Evolutionary conservation across 2,113 vertebrate species (phyloP).

Genomic region (Hyaena hyaena): DNA sequence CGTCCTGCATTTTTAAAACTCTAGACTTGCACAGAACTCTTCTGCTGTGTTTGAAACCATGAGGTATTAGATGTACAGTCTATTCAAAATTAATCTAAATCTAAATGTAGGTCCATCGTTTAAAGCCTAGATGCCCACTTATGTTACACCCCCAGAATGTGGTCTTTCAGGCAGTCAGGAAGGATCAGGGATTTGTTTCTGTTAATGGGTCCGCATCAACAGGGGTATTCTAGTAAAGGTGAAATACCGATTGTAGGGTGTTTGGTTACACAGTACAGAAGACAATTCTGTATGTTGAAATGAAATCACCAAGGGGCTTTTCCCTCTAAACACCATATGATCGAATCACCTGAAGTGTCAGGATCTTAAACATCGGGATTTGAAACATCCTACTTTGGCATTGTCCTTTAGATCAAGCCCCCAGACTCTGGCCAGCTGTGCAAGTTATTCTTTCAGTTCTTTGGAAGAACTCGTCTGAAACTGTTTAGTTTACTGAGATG

Average conservation of each 20-base stretch:
- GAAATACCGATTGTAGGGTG: background rate
- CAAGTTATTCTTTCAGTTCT: background rate
- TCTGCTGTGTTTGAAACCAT: background rate
- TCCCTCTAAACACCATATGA: background rate
- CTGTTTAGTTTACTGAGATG: background rate
- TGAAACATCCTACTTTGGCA: background rate
- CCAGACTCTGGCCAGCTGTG: background rate
- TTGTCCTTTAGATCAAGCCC: background rate
- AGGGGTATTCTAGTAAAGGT: background rate
- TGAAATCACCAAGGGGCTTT: background rate
- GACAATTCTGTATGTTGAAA: background rate
- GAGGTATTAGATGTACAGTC: background rate
- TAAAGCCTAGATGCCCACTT: background rate
- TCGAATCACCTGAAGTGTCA: background rate
- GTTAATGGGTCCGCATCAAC: background rate
- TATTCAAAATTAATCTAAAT: background rate
- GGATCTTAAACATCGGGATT: background rate
- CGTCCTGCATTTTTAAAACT: background rate
- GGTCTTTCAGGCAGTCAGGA: background rate
- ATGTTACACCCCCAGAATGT: background rate
- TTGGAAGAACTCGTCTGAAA: constrained; percentile 27
- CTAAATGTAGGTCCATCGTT: background rate
- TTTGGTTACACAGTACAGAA: background rate
- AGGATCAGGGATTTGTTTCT: constrained; percentile 14
- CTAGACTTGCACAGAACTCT: background rate